Conservation (phyloP, 2,888 invertebrate species). For the Ophioninae sp. region DNA sequence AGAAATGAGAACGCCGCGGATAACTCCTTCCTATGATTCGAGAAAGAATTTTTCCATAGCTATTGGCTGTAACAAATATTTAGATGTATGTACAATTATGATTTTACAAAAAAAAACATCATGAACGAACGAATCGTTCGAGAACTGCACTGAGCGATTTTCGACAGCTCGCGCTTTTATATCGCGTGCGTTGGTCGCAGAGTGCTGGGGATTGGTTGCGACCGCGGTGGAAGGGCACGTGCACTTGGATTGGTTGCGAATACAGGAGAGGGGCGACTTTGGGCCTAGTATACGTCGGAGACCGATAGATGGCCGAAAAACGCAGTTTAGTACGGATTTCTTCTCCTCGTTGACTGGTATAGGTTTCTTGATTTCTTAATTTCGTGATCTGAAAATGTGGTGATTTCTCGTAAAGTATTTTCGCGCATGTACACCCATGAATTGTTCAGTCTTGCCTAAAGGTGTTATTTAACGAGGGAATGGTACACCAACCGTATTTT, state of each 20-base stretch:
- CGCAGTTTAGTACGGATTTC: neutral
- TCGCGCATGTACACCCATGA: neutral
- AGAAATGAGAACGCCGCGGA: too few relatives aligned
- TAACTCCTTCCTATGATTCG: too few relatives aligned
- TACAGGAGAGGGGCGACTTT: neutral
- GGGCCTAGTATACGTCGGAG: neutral
- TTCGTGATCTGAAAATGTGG: neutral
- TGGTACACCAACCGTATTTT: too few relatives aligned
- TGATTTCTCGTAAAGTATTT: conserved; percentile 16
- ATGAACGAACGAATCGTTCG: neutral
- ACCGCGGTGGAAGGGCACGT: neutral
- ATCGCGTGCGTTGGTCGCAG: neutral
- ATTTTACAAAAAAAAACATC: neutral
- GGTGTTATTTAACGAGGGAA: neutral
- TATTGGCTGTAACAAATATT: too few relatives aligned
- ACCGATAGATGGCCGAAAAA: neutral
- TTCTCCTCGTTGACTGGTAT: neutral
- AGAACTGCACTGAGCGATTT: neutral
- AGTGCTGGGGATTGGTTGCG: conserved; percentile 1
- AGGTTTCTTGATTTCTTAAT: conserved; percentile 6
- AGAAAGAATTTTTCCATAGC: too few relatives aligned
- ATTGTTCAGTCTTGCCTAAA: conserved; percentile 29
- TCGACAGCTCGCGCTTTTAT: neutral
- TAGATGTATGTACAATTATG: neutral
- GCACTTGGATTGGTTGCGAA: neutral